Conservation (phyloP, 2,888 invertebrate genomes). For the Nomada ruficornis region DNA sequence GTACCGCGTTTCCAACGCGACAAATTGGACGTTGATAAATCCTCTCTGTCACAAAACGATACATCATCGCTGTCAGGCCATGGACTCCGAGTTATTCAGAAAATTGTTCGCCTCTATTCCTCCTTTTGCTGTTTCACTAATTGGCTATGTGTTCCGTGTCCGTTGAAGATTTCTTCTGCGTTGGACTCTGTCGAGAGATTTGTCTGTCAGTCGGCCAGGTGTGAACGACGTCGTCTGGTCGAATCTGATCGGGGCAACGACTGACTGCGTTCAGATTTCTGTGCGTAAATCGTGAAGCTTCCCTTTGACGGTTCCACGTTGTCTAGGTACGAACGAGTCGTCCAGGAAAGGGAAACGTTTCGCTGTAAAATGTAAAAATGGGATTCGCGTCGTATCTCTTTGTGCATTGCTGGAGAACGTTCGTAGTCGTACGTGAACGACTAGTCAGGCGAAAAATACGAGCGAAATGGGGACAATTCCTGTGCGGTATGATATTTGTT, state of each 20-base stretch:
- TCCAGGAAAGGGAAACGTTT: background rate
- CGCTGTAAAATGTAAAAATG: slow-evolving; percentile 1
- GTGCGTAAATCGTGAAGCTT: background rate
- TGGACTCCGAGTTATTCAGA: slow-evolving; percentile 61
- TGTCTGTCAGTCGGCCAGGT: background rate
- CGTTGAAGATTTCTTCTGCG: background rate
- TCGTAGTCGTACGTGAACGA: background rate
- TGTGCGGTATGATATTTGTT: background rate
- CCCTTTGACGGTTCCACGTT: too few species aligned
- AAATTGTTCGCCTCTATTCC: slow-evolving; percentile 53
- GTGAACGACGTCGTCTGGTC: slow-evolving; percentile 1
- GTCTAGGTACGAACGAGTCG: too few species aligned
- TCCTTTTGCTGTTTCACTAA: background rate
- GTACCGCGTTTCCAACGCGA: slow-evolving; percentile 47
- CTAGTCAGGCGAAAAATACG: background rate
- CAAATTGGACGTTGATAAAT: slow-evolving; percentile 80
- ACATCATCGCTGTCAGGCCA: slow-evolving; percentile 67
- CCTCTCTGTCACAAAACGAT: slow-evolving; percentile 75
- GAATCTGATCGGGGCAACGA: slow-evolving; percentile 22
- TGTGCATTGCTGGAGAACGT: background rate
- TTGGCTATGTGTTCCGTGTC: background rate
- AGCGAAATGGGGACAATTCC: background rate
- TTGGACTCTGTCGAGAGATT: background rate
- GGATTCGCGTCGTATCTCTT: background rate
- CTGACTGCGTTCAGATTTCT: background rate